Conservation (phyloP, 2,888 invertebrate species). For the Uloborus plumipes region DNA sequence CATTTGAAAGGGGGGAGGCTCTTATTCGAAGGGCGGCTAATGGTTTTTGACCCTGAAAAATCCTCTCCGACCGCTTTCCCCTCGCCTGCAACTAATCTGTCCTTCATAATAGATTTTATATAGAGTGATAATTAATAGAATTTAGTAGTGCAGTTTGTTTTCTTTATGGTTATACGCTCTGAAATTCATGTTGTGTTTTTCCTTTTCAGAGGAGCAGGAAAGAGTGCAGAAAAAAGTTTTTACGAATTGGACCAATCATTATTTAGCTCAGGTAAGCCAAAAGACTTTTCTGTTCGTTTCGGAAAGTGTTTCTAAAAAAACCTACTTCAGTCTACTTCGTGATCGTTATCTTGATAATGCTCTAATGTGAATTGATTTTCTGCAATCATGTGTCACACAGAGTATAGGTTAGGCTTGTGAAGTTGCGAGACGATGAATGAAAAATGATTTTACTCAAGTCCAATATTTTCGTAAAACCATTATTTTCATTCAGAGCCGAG, state of each 20-base stretch:
- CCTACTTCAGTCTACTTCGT: not conserved
- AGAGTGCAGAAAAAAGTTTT: slow-evolving; percentile 99
- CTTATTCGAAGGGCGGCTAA: too few relatives aligned
- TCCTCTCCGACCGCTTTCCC: too few relatives aligned
- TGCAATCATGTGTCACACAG: not conserved
- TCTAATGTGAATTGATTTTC: not conserved
- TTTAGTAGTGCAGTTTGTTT: not conserved
- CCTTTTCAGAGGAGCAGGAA: slow-evolving; percentile 91
- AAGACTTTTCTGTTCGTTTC: slow-evolving; percentile 17
- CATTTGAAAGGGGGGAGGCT: too few relatives aligned
- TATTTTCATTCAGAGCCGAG: too few relatives aligned
- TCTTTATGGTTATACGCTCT: too few relatives aligned
- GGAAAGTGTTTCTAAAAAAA: not conserved
- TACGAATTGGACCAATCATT: slow-evolving; percentile 99
- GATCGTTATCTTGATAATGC: not conserved
- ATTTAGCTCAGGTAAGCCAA: slow-evolving; percentile 96
- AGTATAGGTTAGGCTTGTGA: too few relatives aligned
- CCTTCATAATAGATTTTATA: too few relatives aligned
- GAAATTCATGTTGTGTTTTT: not conserved
- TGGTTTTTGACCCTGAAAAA: too few relatives aligned
- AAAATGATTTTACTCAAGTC: too few relatives aligned
- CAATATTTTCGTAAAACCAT: too few relatives aligned
- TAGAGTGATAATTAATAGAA: not conserved
- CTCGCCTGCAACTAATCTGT: too few relatives aligned
- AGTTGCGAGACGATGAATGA: too few relatives aligned